Percentiles rank a stretch among this genome's conserved stretches.
Evolutionary conservation across 2,888 invertebrate species (phyloP).

Genomic region (Drosophila picticornis): DNA sequence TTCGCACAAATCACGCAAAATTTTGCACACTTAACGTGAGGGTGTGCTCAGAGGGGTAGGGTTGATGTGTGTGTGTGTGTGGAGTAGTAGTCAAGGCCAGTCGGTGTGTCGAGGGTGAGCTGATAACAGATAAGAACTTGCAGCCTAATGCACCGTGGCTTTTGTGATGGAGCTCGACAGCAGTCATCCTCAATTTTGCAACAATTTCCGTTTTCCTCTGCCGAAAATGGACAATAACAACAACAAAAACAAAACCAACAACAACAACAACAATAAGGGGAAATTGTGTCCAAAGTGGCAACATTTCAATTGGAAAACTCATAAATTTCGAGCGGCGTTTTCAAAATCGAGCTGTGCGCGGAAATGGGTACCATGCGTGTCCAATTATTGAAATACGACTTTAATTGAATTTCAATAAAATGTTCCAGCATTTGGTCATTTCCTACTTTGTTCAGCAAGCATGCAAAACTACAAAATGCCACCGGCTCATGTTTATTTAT

Average conservation of each 20-base stretch:
- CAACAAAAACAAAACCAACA: slow-evolving; percentile 8
- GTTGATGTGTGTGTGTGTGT: neutral
- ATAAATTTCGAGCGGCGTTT: slow-evolving; percentile 76
- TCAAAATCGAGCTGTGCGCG: slow-evolving; percentile 68
- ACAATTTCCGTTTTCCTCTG: slow-evolving; percentile 74
- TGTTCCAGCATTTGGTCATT: slow-evolving; percentile 69
- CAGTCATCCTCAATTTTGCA: slow-evolving; percentile 59
- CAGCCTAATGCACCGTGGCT: slow-evolving; percentile 73
- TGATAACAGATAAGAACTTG: slow-evolving; percentile 71
- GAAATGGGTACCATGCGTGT: slow-evolving; percentile 84
- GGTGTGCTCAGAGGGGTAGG: slow-evolving; percentile 40
- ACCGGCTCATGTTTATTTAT: slow-evolving; percentile 77
- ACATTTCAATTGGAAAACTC: slow-evolving; percentile 81
- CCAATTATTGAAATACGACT: slow-evolving; percentile 85
- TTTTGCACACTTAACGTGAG: slow-evolving; percentile 79
- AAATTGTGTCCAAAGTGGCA: slow-evolving; percentile 65
- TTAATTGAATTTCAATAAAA: slow-evolving; percentile 84
- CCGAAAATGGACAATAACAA: slow-evolving; percentile 42
- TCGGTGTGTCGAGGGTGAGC: slow-evolving; percentile 33
- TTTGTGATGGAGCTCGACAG: slow-evolving; percentile 38
- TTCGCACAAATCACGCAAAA: slow-evolving; percentile 81
- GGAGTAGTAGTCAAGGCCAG: slow-evolving; percentile 38
- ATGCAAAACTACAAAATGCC: slow-evolving; percentile 29
- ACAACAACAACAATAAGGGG: slow-evolving; percentile 9
- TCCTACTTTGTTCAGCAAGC: slow-evolving; percentile 30